Evolutionary conservation across 2,888 invertebrate genomes (phyloP), one percentile per base, ranked within the genome.

Genomic region (Netelia melanura): DNA sequence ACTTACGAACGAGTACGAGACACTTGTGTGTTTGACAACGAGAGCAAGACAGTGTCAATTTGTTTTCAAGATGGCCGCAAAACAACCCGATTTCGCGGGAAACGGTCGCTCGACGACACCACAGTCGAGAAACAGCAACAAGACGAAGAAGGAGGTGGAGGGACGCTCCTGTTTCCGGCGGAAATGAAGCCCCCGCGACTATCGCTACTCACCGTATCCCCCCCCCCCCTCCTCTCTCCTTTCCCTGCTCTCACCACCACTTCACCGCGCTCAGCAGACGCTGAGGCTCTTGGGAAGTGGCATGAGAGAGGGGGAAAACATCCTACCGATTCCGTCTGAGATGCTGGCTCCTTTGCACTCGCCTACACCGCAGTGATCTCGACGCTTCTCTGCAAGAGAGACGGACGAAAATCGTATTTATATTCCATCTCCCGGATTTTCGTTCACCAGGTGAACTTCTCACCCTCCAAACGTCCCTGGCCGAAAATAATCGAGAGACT

Each of bases 151-250:
- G 44, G 72, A 83, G 74, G 81, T 83, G 87, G 90, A 65, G 79
- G 91, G 87, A 89, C 87, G 90, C 89, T 89, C 91, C 90, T 90
- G 92, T 92, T 92, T 93, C 93, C 93, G 91, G 87, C 91, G 92
- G 93, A 93, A 92, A 92, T 92, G 92, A 92, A 90, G 89, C 90
- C 90, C 91, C 91, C 89, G 91, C 90, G 90, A 89, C 89, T 82
- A 78, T 84, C 83, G 75, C 86, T 83, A 48, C 83, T 87, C 83
- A 61, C 70, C 81, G 87, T 80, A 86, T 70, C 62, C 81, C 83
- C 78, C 84, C 86, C 64, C 85, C 62, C 64, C 85, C 62, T 52
- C 72, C 83, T 74, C 58, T 76, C 70, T 65, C 85, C 62, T 48
- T 75, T 81, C 64, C 85, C 62, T 52, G 72, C 83, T 74, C 58